Conservation (phyloP, 2,797 vertebrate genomes). For the Pagetopsis macropterus region DNA sequence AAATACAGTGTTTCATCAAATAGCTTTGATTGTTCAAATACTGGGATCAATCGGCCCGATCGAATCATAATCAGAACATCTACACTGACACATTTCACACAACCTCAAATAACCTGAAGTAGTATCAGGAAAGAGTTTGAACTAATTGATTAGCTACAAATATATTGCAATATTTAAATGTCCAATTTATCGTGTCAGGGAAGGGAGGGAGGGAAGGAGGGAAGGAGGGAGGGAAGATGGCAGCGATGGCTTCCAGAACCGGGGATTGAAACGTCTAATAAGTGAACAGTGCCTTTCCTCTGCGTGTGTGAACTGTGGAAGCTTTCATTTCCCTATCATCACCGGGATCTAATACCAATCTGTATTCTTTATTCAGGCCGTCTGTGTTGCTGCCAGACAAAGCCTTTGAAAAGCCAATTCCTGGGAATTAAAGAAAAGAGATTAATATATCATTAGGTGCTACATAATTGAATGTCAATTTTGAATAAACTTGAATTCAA, state of each 20-base stretch:
- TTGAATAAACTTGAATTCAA: conserved; percentile 98
- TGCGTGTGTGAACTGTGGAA: conserved; percentile 90
- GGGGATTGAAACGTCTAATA: conserved; percentile 90
- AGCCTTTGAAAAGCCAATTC: conserved; percentile 97
- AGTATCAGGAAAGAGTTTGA: conserved; percentile 88
- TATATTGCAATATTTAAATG: conserved; percentile 88
- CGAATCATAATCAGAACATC: conserved; percentile 39
- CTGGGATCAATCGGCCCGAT: conserved; percentile 45
- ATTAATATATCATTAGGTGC: conserved; percentile 99
- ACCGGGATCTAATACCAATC: conserved; percentile 93
- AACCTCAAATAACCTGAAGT: conserved; percentile 81
- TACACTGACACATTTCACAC: conserved; percentile 46
- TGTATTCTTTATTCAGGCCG: conserved; percentile 92
- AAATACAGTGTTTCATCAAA: not conserved
- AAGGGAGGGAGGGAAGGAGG: conserved; percentile 74
- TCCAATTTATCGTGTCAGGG: conserved; percentile 86
- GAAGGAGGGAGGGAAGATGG: conserved; percentile 71
- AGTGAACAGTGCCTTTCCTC: conserved; percentile 88
- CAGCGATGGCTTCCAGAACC: conserved; percentile 88
- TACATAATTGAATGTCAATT: conserved; percentile 99
- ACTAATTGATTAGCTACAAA: conserved; percentile 90
- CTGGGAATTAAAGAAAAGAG: conserved; percentile 96
- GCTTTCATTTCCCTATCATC: conserved; percentile 94
- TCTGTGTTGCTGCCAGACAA: conserved; percentile 92
- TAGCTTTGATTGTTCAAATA: not conserved